phyloP scores from a whole-genome alignment of 2,888 invertebrate genomes.

The Norana najaformis region DNA sequence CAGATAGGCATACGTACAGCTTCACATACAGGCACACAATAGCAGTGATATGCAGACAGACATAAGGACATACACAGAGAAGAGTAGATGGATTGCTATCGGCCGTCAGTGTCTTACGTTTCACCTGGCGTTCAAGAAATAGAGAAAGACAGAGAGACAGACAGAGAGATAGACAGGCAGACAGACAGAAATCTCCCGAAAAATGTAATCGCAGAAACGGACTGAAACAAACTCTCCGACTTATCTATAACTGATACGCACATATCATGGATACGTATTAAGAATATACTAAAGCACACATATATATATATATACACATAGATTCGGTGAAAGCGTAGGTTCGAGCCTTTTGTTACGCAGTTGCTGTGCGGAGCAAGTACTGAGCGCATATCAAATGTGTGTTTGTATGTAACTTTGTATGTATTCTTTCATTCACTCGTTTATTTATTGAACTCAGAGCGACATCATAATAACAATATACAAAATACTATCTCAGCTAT shows the following conservation, averaged over 20 bases:
- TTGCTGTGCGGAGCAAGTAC: no score
- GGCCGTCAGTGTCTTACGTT: neutral
- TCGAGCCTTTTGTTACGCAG: neutral
- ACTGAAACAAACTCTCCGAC: neutral
- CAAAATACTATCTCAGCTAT: no score
- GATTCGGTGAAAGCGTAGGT: no score
- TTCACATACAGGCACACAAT: no score
- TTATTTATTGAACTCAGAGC: no score
- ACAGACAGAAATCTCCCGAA: neutral
- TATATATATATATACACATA: neutral
- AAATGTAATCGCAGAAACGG: neutral
- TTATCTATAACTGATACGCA: neutral
- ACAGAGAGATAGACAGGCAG: no score
- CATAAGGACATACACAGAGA: neutral
- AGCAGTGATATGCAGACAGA: neutral
- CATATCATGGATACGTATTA: neutral
- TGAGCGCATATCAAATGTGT: no score
- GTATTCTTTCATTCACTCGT: no score
- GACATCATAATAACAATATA: no score
- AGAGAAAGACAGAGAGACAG: no score
- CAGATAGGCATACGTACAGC: no score
- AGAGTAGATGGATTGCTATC: neutral
- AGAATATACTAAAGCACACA: neutral
- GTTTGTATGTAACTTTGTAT: no score
- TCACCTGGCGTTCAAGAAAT: neutral